phyloP scores from a whole-genome alignment of 1,140 invertebrate species.

The Oryctes rhinoceros region DNA sequence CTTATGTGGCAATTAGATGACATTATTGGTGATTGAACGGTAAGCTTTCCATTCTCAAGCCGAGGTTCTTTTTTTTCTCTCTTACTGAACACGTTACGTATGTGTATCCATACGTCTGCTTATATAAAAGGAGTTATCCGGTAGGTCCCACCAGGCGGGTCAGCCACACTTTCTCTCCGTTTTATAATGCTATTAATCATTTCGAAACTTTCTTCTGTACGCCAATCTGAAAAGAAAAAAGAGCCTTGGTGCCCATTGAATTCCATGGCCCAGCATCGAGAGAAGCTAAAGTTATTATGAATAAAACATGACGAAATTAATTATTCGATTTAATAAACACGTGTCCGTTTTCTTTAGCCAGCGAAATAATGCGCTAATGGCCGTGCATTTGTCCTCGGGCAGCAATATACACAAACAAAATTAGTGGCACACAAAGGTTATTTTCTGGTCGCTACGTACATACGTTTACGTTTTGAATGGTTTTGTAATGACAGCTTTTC shows the following conservation, averaged over 20 bases:
- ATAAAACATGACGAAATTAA: constrained; percentile 34
- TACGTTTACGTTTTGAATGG: too few relatives aligned
- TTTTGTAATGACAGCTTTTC: too few relatives aligned
- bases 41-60: too few relatives aligned
- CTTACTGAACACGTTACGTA: neutral
- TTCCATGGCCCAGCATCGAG: neutral
- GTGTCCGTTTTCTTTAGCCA: constrained; percentile 28
- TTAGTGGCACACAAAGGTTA: constrained; percentile 14
- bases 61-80: too few relatives aligned
- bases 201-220: constrained; percentile 29
- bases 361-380: constrained; percentile 3
- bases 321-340: constrained; percentile 32
- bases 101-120: neutral
- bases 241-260: constrained; percentile 13
- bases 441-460: neutral
- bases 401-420: neutral
- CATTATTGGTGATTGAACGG: too few relatives aligned
- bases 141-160: constrained; percentile 1
- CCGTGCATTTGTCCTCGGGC: neutral
- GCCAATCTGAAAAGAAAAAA: constrained; percentile 24
- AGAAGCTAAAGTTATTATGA: constrained; percentile 16
- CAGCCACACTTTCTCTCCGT: constrained; percentile 31
- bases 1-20: too few relatives aligned
- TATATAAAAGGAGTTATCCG: constrained; percentile 15
- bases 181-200: constrained; percentile 32